Base-by-base conservation (phyloP, 2,113 vertebrate species). In the Cranoglanis bouderius region DNA sequence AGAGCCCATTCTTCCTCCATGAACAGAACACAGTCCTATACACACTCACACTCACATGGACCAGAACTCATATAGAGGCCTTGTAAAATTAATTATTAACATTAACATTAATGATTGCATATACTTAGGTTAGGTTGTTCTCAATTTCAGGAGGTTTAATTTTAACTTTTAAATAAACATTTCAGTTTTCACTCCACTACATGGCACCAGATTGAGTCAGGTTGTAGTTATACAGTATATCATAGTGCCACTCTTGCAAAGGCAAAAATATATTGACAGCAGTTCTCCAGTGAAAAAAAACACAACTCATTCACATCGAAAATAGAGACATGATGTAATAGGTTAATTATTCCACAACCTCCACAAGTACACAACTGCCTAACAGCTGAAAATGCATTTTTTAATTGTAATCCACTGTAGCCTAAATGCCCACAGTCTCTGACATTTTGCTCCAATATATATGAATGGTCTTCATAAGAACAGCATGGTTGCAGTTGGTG, bases 331-430 rank as follows among this genome's bases (percentile, higher is more conserved):
- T 59, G 59, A 88, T 61, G 81, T 84, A 74, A 59, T 14, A 84
- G 72, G 57, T 32, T 67, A 85, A 89, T 89, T 87, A 87, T 82
- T 63, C 70, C 40, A 82, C 75, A 89, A 84, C 82, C 26, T 35
- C 49, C n/a, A 81, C 78, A 55, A 53, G n/a, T 53, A 53, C 7
- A 78, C 38, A 75, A 40, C 70, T 74, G 70, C 35, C 70, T 74
- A 74, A 74, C 70, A 74, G 35, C 7, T 43, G 5, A 70, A 70
- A 70, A 70, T 49, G 26, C 26, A 46, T 77, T 75, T 75, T 18
- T 35, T 8, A 5, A 75, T 21, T 77, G 46, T 77, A 43, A 75
- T 43, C 24, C 19, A 75, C 38, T 75, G 38, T 46, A 46, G 40
- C 29, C 40, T 32, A 70, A 65, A 65, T 32, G 29, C 10, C 29